phyloP scores from a whole-genome alignment of 53 echinoderm and acorn worm species.

The Astropecten irregularis region DNA sequence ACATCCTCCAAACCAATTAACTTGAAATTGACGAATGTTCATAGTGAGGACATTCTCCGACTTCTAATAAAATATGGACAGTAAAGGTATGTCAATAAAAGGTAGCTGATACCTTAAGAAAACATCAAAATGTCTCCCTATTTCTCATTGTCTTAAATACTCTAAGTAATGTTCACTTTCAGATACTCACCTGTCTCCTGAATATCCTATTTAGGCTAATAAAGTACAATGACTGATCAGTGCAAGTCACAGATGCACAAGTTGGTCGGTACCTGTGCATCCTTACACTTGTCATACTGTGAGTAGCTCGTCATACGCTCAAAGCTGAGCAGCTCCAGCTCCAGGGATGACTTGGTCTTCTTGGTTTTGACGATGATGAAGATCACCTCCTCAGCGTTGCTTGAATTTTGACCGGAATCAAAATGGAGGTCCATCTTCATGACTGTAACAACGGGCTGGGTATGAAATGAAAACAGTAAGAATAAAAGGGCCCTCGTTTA shows the following conservation, averaged over 20 bases:
- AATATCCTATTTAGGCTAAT: not conserved
- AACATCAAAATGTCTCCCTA: too few relatives aligned
- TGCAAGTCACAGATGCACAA: constrained; percentile 69
- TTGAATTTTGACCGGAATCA: constrained; percentile 51
- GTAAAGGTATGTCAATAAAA: too few relatives aligned
- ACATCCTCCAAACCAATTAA: too few relatives aligned
- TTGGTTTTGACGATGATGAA: constrained; percentile 47
- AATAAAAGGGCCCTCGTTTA: not conserved
- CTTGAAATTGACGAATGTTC: not conserved
- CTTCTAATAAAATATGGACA: too few relatives aligned
- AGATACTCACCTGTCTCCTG: too few relatives aligned
- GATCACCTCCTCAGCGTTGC: constrained; percentile 65
- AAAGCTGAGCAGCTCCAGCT: constrained; percentile 56
- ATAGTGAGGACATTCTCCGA: not conserved
- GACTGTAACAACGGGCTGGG: constrained; percentile 34
- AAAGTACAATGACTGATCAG: not conserved
- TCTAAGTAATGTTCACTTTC: not conserved
- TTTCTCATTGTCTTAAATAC: too few relatives aligned
- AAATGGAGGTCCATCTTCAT: constrained; percentile 68
- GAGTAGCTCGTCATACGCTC: constrained; percentile 81
- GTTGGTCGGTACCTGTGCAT: constrained; percentile 55
- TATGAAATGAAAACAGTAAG: not conserved
- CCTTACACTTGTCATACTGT: constrained; percentile 70
- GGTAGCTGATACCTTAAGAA: not conserved
- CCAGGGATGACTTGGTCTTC: not conserved